Evolutionary conservation across 2,113 vertebrate species (phyloP), one percentile per base, ranked within the genome.

Genomic region (Redunca redunca): DNA sequence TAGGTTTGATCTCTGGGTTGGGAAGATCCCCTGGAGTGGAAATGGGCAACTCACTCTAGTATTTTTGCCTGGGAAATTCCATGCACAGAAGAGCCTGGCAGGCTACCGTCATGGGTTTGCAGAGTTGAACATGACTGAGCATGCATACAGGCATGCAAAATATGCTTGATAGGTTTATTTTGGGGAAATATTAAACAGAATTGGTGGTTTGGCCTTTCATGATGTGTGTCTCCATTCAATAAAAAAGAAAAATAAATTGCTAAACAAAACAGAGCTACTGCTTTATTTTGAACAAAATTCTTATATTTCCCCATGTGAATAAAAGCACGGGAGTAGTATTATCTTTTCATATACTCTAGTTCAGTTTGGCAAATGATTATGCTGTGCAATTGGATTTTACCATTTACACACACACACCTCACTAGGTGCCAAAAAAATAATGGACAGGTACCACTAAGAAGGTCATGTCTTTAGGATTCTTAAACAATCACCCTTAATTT

Each of bases 271-370:
- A 40, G 26, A 60, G 13, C 36, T 92, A 58, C 30, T 71, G 57
- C n/a, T 60, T 95, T 95, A 28, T 93, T 95, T 95, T 67, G 52
- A 60, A 71, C 23, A 95, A 81, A 93, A 93, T 74, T 90, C 21
- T 67, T 81, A 43, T 92, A 33, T 84, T 96, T 89, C 83, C 50
- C 15, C 28, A 67, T 30, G 67, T 71, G 88, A 85, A 77, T 19
- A 78, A 80, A 91, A 86, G 13, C 43, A 48, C 6, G 26, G 25
- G 85, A 36, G 48, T 86, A 53, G 26, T 92, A 30, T 36, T 97
- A 7, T 87, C 53, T 86, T 90, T 78, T 48, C 26, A 43, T 57
- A 64, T 40, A 71, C 46, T 82, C 36, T 60, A 74, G 46, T 82
- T 26, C 16, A 74, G 2, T 90, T 89, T 96, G 62, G 25, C 2